Evolutionary conservation across 2,888 invertebrate species (phyloP), one percentile per base, ranked within the genome.

Genomic region (Hedya salicella): DNA sequence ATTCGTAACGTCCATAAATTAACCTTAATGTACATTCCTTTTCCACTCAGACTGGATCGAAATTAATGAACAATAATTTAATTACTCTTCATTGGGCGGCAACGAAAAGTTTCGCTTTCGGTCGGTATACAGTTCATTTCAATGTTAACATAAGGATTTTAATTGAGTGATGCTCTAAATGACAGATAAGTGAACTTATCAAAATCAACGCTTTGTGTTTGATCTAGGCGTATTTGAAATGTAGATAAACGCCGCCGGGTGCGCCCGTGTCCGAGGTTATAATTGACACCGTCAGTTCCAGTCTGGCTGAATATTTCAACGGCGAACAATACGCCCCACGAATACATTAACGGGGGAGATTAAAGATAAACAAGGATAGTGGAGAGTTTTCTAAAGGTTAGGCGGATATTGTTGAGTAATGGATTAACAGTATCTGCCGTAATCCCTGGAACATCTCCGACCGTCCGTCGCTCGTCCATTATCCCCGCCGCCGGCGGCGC

Each of bases 171-270:
- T 19, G 32, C n/a, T 36, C 8, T 19, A 48, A 36, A 6, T 11
- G 16, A 42, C 30, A 36, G 21, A 50, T 40, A 53, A 53, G 13
- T 30, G 3, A n/a, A 14, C 52, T 60, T 53, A 46, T 60, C 30
- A 53, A 60, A 49, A 48, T 61, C 16, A 49, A 49, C 69, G 67
- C 67, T 68, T 63, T 68, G 69, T 67, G 75, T 77, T 75, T 75
- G 75, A 79, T 79, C 75, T 68, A 69, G 63, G 68, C 68, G 59
- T 67, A 81, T 83, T 82, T 80, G 76, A 76, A 79, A 76, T 81
- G 78, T 74, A 82, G 75, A 82, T 81, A 68, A 56, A 53, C 61
- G 73, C 71, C 75, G 72, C 59, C 71, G 70, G 69, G 68, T 73
- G 70, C 62, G 52, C 48, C 2, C n/a, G 17, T 19, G 52, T 44